Conservation (phyloP, 1,140 invertebrate species). For the Doryteuthis pealeii region DNA sequence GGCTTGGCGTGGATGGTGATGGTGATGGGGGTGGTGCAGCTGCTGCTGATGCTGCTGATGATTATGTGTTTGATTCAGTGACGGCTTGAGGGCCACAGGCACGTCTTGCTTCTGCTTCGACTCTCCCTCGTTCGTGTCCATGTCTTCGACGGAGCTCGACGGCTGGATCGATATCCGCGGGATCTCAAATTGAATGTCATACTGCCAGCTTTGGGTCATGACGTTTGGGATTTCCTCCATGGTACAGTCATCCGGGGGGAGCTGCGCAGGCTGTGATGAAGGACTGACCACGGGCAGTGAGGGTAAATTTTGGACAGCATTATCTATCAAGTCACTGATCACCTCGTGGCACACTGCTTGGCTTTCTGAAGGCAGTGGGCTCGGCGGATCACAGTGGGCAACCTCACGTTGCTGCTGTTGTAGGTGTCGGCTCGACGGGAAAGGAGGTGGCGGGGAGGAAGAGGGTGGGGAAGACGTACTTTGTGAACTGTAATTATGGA, state of each 20-base stretch:
- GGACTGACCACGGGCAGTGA: not conserved
- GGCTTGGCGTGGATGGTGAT: not conserved
- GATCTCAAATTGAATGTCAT: constrained; percentile 38
- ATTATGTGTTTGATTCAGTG: not conserved
- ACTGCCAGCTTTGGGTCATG: constrained; percentile 31
- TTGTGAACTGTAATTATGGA: too few species aligned
- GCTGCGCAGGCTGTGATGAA: not conserved
- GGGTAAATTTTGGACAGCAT: not conserved
- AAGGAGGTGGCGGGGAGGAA: too few species aligned
- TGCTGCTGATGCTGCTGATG: not conserved
- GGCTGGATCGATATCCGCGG: constrained; percentile 27
- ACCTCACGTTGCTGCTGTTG: too few species aligned
- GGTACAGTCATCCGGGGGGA: not conserved
- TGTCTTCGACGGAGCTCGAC: constrained; percentile 7
- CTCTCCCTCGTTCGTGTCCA: not conserved
- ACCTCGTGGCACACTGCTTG: not conserved
- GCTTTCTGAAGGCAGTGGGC: too few species aligned
- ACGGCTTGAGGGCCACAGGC: too few species aligned
- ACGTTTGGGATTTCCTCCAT: not conserved
- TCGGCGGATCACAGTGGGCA: too few species aligned
- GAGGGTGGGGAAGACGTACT: too few species aligned
- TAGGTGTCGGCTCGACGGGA: not conserved
- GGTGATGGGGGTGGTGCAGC: not conserved
- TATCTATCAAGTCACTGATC: not conserved
- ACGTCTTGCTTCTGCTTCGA: not conserved